phyloP scores from a whole-genome alignment of 2,888 invertebrate species.

The Eudemis profundana region DNA sequence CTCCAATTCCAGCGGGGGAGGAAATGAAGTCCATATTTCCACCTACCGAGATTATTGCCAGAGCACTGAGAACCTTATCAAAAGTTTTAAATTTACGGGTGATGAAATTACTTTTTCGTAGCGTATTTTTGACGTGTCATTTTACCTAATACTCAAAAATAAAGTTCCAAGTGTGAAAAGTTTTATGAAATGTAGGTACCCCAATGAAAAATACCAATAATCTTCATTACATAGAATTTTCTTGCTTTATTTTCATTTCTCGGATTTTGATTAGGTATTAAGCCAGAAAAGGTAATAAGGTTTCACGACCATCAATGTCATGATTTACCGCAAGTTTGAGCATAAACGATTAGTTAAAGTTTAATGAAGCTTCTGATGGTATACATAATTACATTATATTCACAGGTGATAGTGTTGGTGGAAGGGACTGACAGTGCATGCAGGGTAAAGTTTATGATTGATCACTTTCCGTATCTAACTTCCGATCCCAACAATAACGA shows the following conservation, averaged over 20 bases:
- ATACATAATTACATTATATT: neutral
- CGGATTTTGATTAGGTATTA: too few relatives aligned
- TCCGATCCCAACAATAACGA: conserved; percentile 36
- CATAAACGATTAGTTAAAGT: conserved; percentile 10
- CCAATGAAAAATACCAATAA: neutral
- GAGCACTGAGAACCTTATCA: conserved; percentile 27
- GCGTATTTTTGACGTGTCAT: neutral
- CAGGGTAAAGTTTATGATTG: conserved; percentile 35
- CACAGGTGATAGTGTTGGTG: neutral
- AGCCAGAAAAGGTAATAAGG: too few relatives aligned
- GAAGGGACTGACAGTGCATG: neutral
- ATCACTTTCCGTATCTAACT: conserved; percentile 36
- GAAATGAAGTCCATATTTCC: conserved; percentile 44
- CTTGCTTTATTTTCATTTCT: neutral
- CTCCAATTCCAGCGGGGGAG: conserved; percentile 47
- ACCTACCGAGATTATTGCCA: conserved; percentile 36
- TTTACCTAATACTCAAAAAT: too few relatives aligned
- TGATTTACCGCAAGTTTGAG: neutral
- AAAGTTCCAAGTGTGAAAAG: too few relatives aligned
- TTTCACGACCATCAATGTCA: too few relatives aligned
- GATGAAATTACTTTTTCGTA: conserved; percentile 12
- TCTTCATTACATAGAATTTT: neutral
- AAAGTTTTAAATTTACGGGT: conserved; percentile 37
- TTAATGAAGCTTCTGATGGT: neutral
- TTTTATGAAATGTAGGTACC: neutral